Evolutionary conservation across 2,113 vertebrate species (phyloP).

Genomic region (Larimichthys polyactis): DNA sequence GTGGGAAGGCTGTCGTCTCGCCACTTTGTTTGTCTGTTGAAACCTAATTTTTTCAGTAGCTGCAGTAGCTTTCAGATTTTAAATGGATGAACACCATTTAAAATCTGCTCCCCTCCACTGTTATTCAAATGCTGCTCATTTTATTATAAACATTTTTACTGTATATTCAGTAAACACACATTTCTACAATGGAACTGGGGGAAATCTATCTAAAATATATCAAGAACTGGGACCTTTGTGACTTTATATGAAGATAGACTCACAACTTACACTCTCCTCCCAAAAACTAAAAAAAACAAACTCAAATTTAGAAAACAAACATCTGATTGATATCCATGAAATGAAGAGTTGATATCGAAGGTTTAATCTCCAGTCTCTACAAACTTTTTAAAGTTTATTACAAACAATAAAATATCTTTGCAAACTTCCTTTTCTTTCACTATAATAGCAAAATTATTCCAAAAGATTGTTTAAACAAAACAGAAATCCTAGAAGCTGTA

Average conservation of each 20-base stretch:
- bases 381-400: constrained; percentile 5
- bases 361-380: neutral
- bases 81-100: constrained; percentile 4
- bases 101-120: constrained; percentile 8
- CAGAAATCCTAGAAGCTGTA: neutral
- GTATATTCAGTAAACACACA: neutral
- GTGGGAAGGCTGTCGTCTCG: constrained; percentile 68
- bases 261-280: neutral
- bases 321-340: constrained; percentile 26
- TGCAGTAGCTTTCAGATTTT: neutral
- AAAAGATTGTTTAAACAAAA: neutral
- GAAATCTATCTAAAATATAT: neutral
- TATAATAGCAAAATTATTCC: neutral
- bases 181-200: neutral
- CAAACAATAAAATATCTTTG: constrained; percentile 19
- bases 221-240: neutral
- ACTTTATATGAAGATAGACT: neutral
- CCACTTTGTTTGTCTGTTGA: constrained; percentile 44
- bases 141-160: constrained; percentile 37
- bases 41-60: constrained; percentile 27
- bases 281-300: neutral
- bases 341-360: constrained; percentile 22
- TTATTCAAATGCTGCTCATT: constrained; percentile 18
- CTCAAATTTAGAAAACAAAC: constrained; percentile 4
- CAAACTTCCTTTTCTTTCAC: constrained; percentile 12